Conservation (phyloP, 2,797 vertebrate genomes). For the Cephalopachus bancanus region DNA sequence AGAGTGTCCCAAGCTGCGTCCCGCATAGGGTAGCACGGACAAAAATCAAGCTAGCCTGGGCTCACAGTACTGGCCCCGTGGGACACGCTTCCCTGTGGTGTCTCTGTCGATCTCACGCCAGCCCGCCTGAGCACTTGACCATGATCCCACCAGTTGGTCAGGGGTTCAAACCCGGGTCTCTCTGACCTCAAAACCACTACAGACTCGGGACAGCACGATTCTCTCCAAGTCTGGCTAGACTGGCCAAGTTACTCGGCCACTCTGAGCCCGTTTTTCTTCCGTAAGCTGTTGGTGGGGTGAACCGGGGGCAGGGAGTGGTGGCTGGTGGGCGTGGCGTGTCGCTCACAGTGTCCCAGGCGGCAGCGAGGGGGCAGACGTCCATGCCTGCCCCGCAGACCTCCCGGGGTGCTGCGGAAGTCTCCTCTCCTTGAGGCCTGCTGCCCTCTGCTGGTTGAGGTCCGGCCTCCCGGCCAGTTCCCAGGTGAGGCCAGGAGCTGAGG, state of each 20-base stretch:
- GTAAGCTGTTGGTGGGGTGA: not conserved
- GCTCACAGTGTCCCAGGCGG: not conserved
- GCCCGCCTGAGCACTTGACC: not conserved
- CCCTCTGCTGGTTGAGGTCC: conserved; percentile 78
- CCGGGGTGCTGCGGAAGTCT: rapidly evolving
- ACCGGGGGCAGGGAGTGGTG: not conserved
- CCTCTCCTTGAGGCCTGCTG: conserved; percentile 67
- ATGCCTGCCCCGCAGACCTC: rapidly evolving
- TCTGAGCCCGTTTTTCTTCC: not conserved
- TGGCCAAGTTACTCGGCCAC: not conserved
- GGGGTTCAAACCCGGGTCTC: not conserved
- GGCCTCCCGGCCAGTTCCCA: not conserved
- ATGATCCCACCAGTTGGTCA: not conserved
- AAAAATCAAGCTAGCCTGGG: not conserved
- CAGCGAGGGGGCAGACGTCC: no score
- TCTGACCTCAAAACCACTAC: not conserved
- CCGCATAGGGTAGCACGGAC: not conserved
- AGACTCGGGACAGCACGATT: not conserved
- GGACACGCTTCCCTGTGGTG: rapidly evolving
- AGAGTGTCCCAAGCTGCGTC: not conserved
- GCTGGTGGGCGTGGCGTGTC: no score
- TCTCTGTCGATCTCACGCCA: not conserved
- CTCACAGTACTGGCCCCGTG: not conserved
- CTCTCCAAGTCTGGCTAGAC: not conserved
- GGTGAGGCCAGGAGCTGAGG: not conserved